A percentile compares a stretch with the other conserved stretches of the same genome.
These are phyloP conservation scores for Vanessa tameamea DNA, from an alignment of 1,140 invertebrate species.

Conservation along the genomic window DNA sequence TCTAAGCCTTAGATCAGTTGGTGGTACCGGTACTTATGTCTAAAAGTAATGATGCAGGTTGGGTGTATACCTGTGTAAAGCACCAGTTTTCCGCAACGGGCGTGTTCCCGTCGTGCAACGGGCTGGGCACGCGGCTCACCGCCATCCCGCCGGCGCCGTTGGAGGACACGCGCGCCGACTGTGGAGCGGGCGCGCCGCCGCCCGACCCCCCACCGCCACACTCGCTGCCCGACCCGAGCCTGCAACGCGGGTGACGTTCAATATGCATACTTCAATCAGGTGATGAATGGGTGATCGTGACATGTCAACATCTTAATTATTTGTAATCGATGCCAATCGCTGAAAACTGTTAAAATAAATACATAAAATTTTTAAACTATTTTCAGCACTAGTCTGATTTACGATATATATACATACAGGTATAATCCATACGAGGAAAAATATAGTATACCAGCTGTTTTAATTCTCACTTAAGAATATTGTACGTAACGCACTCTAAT, in stretches of 20 bases:
- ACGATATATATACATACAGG: too few species aligned
- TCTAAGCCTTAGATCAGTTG: neutral
- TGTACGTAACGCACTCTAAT: too few species aligned
- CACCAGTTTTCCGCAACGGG: conserved; percentile 98
- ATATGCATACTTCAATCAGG: conserved; percentile 11
- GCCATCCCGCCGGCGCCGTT: conserved; percentile 93
- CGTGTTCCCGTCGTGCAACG: conserved; percentile 94
- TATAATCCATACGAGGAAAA: too few species aligned
- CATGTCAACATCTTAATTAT: neutral
- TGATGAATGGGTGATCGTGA: neutral
- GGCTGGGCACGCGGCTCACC: conserved; percentile 94
- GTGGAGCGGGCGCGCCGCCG: conserved; percentile 90
- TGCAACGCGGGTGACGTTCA: conserved; percentile 42
- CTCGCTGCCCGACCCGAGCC: conserved; percentile 84
- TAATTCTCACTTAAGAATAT: too few species aligned
- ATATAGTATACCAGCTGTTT: too few species aligned
- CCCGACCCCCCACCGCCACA: conserved; percentile 88
- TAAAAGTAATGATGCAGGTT: conserved; percentile 1
- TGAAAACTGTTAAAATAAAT: too few species aligned
- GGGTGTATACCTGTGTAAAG: conserved; percentile 91
- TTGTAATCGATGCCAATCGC: neutral
- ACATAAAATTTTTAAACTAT: neutral
- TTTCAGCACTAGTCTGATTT: too few species aligned
- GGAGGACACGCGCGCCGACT: conserved; percentile 84
- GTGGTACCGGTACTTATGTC: conserved; percentile 30